Conservation (phyloP, 2,113 vertebrate genomes). For the Trichechus manatus region DNA sequence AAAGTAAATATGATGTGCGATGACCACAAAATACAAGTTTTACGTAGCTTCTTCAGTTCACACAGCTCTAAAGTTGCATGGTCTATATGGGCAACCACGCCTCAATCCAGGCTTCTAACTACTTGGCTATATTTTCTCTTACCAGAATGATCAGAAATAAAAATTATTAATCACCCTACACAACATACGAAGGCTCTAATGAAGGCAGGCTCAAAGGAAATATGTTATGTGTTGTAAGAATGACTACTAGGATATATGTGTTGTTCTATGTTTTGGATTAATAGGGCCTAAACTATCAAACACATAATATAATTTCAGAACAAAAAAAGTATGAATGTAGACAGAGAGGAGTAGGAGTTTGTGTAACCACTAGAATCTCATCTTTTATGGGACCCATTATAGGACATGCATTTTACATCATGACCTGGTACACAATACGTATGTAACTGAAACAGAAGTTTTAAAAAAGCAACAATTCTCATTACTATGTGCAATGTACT, state of each 20-base stretch:
- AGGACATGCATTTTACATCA: slow-evolving; percentile 37
- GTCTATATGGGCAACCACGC: not conserved
- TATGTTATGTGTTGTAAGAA: not conserved
- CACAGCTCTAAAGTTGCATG: not conserved
- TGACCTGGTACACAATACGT: not conserved
- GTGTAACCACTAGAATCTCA: not conserved
- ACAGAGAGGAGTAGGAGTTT: not conserved
- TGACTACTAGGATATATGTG: not conserved
- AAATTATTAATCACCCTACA: not conserved
- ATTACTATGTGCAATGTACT: not conserved
- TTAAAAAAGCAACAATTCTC: slow-evolving; percentile 20
- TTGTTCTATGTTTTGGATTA: not conserved
- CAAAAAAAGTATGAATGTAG: not conserved
- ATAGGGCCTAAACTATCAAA: slow-evolving; percentile 3
- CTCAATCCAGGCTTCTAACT: not conserved
- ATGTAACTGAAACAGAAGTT: not conserved
- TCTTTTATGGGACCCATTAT: not conserved
- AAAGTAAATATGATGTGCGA: not conserved
- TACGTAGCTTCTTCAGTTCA: not conserved
- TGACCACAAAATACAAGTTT: not conserved
- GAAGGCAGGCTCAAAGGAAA: slow-evolving; percentile 14
- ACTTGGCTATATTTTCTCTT: not conserved
- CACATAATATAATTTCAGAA: not conserved
- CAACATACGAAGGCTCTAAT: not conserved
- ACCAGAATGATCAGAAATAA: not conserved